A percentile compares a stretch with the other conserved stretches of the same genome.
Conservation (phyloP, 2,888 invertebrate species). For the Stictocephala bisonia region DNA sequence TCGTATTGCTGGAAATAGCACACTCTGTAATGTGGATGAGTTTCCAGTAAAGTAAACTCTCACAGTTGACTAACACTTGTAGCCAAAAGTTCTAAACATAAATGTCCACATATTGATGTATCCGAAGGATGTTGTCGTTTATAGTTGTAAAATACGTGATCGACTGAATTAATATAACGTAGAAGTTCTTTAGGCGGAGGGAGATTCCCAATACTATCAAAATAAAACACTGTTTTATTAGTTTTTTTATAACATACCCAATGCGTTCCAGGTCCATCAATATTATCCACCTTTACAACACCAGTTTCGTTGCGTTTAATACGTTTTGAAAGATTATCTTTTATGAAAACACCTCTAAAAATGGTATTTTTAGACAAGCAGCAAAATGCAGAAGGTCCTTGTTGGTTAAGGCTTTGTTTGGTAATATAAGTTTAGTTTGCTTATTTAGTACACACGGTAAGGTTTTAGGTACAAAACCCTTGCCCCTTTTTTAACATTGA, state of each 20-base stretch:
- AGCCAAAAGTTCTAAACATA: slow-evolving; percentile 1
- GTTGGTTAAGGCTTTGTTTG: too few species aligned
- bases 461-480: background rate
- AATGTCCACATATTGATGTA: background rate
- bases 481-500: background rate
- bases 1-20: background rate
- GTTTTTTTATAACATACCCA: too few species aligned
- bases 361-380: background rate
- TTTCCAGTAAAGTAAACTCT: background rate
- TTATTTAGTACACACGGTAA: background rate
- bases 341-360: too few species aligned
- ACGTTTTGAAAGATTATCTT: too few species aligned
- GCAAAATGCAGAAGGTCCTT: too few species aligned
- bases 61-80: background rate
- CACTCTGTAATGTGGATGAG: background rate
- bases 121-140: background rate
- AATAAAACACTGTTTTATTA: background rate
- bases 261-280: too few species aligned
- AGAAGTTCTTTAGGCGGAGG: background rate
- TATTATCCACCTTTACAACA: too few species aligned
- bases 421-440: background rate
- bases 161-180: background rate
- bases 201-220: background rate
- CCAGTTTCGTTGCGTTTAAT: too few species aligned
- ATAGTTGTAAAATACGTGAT: background rate